phyloP scores from a whole-genome alignment of 2,888 invertebrate genomes.

The Spicauda simplicius region DNA sequence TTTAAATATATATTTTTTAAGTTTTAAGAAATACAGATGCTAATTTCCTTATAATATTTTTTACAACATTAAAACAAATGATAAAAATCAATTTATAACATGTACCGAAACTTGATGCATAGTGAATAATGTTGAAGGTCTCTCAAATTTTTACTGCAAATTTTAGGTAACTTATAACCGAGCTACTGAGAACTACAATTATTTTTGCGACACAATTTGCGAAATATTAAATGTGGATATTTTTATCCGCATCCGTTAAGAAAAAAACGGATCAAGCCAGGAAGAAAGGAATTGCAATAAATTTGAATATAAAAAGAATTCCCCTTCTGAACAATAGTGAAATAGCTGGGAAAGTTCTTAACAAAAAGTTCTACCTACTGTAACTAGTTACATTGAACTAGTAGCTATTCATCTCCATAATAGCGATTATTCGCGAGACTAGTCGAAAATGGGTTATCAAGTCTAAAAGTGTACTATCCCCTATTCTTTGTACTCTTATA shows the following conservation, averaged over 20 bases:
- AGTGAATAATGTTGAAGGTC: too few species aligned
- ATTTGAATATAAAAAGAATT: slow-evolving; percentile 19
- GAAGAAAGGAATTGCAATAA: slow-evolving; percentile 11
- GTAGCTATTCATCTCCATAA: slow-evolving; percentile 19
- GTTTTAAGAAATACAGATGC: too few species aligned
- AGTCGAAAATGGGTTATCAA: slow-evolving; percentile 22
- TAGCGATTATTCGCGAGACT: slow-evolving; percentile 29
- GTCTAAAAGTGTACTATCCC: slow-evolving; percentile 16
- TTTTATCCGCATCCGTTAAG: not conserved
- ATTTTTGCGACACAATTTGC: not conserved
- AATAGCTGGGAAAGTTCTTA: slow-evolving; percentile 12
- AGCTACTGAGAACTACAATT: too few species aligned
- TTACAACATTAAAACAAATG: too few species aligned
- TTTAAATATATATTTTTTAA: too few species aligned
- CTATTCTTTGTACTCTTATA: slow-evolving; percentile 11
- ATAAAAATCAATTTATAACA: too few species aligned
- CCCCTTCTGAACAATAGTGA: slow-evolving; percentile 20
- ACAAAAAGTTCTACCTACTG: slow-evolving; percentile 10
- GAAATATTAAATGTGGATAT: not conserved
- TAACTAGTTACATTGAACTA: slow-evolving; percentile 14
- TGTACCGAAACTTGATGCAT: too few species aligned
- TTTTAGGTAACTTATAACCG: too few species aligned
- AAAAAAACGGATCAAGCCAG: slow-evolving; percentile 6
- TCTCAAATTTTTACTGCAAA: too few species aligned
- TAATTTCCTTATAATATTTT: too few species aligned